Evolutionary conservation across 2,797 vertebrate species (phyloP).

Genomic region (Phataginus tetradactyla): DNA sequence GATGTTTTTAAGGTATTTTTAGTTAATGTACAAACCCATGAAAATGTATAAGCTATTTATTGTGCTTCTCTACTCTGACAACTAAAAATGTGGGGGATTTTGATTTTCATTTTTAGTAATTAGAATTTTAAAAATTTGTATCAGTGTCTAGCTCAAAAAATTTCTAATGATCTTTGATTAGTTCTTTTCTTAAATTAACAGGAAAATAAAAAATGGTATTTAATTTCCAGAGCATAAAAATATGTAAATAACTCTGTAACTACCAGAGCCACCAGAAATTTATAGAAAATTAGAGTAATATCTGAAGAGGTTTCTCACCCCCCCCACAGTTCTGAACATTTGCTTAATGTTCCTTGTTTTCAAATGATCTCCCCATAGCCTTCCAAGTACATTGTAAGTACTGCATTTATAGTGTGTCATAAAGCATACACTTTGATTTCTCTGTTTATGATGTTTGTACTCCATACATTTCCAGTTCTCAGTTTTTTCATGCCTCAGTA

Average conservation of each 20-base stretch:
- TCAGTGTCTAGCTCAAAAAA: conserved; percentile 81
- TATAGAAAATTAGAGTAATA: conserved; percentile 72
- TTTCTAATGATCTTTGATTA: conserved; percentile 86
- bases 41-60: conserved; percentile 85
- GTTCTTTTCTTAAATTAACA: conserved; percentile 84
- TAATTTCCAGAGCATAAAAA: conserved; percentile 80
- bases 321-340: conserved; percentile 65
- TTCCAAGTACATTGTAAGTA: conserved; percentile 38
- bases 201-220: conserved; percentile 80
- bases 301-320: conserved; percentile 71
- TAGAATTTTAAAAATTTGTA: conserved; percentile 82
- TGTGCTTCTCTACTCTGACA: conserved; percentile 77
- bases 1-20: conserved; percentile 75
- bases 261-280: conserved; percentile 76
- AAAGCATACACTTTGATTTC: neutral
- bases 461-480: neutral
- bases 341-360: conserved; percentile 76
- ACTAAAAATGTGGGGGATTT: conserved; percentile 80
- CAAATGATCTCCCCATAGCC: conserved; percentile 37
- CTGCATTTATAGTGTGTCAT: neutral
- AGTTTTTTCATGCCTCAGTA: neutral
- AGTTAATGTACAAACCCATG: conserved; percentile 84
- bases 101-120: conserved; percentile 79
- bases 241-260: conserved; percentile 75
- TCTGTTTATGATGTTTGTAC: neutral